These are phyloP conservation scores for Aspidiotus destructor DNA, from an alignment of 2,888 invertebrate genomes.

Conservation along the genomic window DNA sequence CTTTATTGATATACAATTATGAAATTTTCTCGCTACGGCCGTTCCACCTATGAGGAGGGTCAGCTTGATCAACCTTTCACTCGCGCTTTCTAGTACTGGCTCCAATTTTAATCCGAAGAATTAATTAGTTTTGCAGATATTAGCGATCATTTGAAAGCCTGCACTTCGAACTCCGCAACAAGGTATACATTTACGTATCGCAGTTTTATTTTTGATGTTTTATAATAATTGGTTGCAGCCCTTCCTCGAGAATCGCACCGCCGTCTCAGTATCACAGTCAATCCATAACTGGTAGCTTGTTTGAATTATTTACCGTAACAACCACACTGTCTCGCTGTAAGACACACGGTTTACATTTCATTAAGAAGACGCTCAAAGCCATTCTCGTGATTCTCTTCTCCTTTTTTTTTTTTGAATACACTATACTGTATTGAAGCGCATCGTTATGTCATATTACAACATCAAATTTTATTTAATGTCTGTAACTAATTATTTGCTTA, in stretches of 20 bases:
- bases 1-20: too few relatives aligned
- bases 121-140: too few relatives aligned
- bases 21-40: too few relatives aligned
- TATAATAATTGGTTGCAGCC: constrained; percentile 3
- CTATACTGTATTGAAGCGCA: neutral
- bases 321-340: neutral
- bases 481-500: constrained; percentile 32
- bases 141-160: too few relatives aligned
- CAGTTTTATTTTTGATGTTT: neutral
- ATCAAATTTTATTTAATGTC: constrained; percentile 31
- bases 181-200: neutral
- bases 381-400: constrained; percentile 17
- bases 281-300: constrained; percentile 2
- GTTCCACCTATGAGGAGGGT: too few relatives aligned
- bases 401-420: neutral
- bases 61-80: too few relatives aligned
- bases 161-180: too few relatives aligned
- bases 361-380: constrained; percentile 28
- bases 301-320: neutral
- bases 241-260: neutral
- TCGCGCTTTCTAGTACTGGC: too few relatives aligned
- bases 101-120: too few relatives aligned
- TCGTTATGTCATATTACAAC: constrained; percentile 30
- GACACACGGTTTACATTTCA: constrained; percentile 19
- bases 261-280: neutral